Evolutionary conservation across 2,888 invertebrate species (phyloP).

Genomic region (Mesorhabditis belari): DNA sequence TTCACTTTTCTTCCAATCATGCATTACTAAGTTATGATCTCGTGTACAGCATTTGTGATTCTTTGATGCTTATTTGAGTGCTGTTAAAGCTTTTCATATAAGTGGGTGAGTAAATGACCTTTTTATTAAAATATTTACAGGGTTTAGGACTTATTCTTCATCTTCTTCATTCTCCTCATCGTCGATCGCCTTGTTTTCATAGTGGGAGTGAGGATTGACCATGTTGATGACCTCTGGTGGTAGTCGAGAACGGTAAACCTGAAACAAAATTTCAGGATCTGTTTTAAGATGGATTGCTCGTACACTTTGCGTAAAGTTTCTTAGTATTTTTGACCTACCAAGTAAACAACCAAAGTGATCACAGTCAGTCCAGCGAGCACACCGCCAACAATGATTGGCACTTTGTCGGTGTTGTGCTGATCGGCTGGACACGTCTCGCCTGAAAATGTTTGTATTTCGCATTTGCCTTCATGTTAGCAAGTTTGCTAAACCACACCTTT

Average conservation of each 20-base stretch:
- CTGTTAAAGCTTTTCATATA: too few species aligned
- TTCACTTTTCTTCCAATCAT: too few species aligned
- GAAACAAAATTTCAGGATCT: constrained; percentile 1
- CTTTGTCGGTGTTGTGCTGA: constrained; percentile 23
- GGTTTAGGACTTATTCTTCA: too few species aligned
- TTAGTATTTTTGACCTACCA: constrained; percentile 9
- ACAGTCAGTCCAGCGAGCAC: constrained; percentile 25
- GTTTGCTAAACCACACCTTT: too few species aligned
- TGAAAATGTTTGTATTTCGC: constrained; percentile 7
- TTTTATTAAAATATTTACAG: too few species aligned
- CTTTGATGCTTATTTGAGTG: too few species aligned
- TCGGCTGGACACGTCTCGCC: constrained; percentile 25
- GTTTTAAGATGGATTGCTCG: not conserved
- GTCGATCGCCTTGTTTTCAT: constrained; percentile 11
- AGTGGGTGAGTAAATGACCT: too few species aligned
- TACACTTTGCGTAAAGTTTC: not conserved
- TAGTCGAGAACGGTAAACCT: constrained; percentile 32
- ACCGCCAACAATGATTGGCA: constrained; percentile 31
- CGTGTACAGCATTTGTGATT: too few species aligned
- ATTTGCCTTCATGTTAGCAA: too few species aligned
- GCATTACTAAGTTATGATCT: too few species aligned
- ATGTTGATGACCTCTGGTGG: constrained; percentile 26
- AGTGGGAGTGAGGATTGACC: constrained; percentile 24
- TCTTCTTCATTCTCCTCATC: constrained; percentile 5
- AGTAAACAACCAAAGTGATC: constrained; percentile 22